Percentiles rank a stretch among this genome's conserved stretches.
phyloP scores from a whole-genome alignment of 2,888 invertebrate genomes.

The Drosophila macrospina region DNA sequence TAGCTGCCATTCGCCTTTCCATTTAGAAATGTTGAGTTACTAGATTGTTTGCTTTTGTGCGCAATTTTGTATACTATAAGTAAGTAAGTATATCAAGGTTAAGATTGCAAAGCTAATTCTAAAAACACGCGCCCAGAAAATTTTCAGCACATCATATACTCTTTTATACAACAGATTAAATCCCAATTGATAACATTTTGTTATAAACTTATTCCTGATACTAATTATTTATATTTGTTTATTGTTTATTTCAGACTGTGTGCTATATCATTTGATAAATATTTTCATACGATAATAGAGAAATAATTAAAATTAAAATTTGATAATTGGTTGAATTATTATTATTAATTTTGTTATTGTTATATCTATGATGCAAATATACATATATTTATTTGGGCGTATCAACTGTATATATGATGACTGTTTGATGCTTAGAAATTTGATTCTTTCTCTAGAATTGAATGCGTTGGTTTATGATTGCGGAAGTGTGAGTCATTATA shows the following conservation, averaged over 20 bases:
- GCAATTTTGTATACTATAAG: constrained; percentile 52
- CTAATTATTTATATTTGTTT: not conserved
- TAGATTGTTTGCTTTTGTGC: constrained; percentile 64
- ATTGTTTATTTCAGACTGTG: constrained; percentile 1
- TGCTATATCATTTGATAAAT: too few species aligned
- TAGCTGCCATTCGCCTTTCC: constrained; percentile 36
- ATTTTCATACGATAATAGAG: not conserved
- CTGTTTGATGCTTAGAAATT: too few species aligned
- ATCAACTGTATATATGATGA: too few species aligned
- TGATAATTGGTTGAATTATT: not conserved
- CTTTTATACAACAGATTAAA: not conserved
- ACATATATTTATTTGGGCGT: too few species aligned
- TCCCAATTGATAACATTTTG: not conserved
- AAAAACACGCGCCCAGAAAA: constrained; percentile 34
- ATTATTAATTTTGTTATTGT: too few species aligned
- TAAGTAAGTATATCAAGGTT: constrained; percentile 63
- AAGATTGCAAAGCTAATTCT: constrained; percentile 51
- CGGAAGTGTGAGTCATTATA: not conserved
- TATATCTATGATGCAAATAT: too few species aligned
- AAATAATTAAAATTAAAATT: not conserved
- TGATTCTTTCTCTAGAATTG: not conserved
- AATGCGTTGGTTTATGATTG: not conserved
- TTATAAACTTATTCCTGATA: not conserved
- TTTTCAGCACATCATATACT: constrained; percentile 24
- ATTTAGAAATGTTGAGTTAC: constrained; percentile 27